Evolutionary conservation across 2,797 vertebrate genomes (phyloP), one percentile per base, ranked within the genome.

Genomic region (Enteromius paludinosus): DNA sequence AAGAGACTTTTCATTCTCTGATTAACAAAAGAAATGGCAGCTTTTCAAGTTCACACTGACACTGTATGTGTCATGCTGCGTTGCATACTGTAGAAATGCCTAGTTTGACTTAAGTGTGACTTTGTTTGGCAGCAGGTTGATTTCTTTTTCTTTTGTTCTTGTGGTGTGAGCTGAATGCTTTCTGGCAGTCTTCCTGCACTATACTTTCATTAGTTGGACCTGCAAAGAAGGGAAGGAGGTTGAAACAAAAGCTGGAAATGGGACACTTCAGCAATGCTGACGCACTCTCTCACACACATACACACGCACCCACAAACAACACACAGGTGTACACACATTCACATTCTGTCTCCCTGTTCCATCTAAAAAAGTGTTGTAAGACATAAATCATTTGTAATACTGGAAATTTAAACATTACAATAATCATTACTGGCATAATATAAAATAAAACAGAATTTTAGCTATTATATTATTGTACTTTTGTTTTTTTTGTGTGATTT

Each of bases 171-270:
- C 17, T 54, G 28, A 75, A 68, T 69, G n/a, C 35, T 41, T 52
- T 70, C 15, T 47, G 81, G 69, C 76, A 62, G 28, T 73, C 59
- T 78, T 65, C 23, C 17, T 68, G 18, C 20, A 81, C 15, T 47
- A 47, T 68, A 28, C 68, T 54, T 30, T 75, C 77, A 80, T 82
- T 68, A 79, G 74, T 62, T 78, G 43, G 79, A 54, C 68, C 66
- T 73, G 71, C 43, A 25, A 56, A 15, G 78, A 84, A 74, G 84
- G 88, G 81, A 89, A 87, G 83, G 85, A 86, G 82, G 65, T 81
- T 18, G 72, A 87, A 89, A 94, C 94, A 95, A 94, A 93, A 81
- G 87, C 3, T 84, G 93, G 94, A 94, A 94, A 88, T 64, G 0
- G 2, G 86, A 85, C 86, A 86, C 86, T 82, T 1, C 62, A 3